phyloP scores from a whole-genome alignment of 2,797 vertebrate species.

The Acropternis orthonyx region DNA sequence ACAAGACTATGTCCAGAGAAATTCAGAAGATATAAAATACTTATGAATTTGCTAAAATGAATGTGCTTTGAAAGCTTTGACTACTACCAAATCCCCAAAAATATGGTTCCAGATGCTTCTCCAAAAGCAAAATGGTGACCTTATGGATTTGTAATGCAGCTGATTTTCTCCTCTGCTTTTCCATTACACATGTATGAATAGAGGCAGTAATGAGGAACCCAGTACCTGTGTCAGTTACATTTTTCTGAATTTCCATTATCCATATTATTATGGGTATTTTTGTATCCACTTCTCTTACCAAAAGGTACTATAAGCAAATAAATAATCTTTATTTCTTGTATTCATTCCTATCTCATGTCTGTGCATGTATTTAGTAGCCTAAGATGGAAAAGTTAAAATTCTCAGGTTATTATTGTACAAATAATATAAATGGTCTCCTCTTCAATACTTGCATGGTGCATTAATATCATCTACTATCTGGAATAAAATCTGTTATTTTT shows the following conservation, averaged over 20 bases:
- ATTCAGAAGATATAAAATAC: background rate
- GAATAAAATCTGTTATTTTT: background rate
- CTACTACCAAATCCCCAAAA: background rate
- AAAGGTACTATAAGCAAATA: background rate
- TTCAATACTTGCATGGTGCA: background rate
- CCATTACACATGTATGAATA: background rate
- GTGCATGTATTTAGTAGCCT: background rate
- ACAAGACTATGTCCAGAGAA: background rate
- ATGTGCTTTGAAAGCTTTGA: background rate
- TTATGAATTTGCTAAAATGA: background rate
- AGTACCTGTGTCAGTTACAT: background rate
- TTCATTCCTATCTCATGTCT: background rate
- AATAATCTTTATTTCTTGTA: background rate
- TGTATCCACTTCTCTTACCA: background rate
- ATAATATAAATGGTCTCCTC: background rate
- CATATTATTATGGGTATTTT: background rate
- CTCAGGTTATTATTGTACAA: background rate
- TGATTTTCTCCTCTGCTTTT: background rate
- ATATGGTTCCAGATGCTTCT: background rate
- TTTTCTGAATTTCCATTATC: background rate
- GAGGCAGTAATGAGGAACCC: background rate
- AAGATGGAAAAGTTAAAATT: background rate
- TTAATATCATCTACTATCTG: background rate
- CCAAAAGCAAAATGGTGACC: background rate
- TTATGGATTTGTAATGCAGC: fast-evolving